A percentile compares a stretch with the other conserved stretches of the same genome.
These are phyloP conservation scores for Myotis findleyi DNA, from an alignment of 2,797 vertebrate species.

Conservation along the genomic window DNA sequence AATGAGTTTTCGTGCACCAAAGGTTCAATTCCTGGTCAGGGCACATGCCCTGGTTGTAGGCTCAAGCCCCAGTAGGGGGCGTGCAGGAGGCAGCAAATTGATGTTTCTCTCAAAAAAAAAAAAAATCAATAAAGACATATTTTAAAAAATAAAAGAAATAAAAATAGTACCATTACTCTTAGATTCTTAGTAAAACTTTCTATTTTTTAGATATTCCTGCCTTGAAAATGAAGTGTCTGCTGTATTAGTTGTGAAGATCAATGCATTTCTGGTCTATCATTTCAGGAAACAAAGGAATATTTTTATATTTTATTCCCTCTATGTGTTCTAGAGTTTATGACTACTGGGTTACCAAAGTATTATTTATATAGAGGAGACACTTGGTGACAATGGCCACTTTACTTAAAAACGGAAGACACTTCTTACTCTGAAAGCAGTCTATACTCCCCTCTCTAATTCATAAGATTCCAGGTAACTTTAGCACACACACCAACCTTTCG, in stretches of 20 bases:
- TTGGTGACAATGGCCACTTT: background rate
- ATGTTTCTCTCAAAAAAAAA: too few species aligned
- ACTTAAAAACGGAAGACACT: background rate
- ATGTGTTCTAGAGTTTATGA: conserved; percentile 4
- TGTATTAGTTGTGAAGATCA: background rate
- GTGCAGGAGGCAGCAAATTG: too few species aligned
- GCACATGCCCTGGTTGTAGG: too few species aligned
- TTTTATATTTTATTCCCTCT: background rate
- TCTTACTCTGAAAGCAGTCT: background rate
- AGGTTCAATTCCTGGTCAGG: too few species aligned
- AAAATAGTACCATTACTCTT: background rate
- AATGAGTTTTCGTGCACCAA: too few species aligned
- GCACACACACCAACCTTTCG: background rate
- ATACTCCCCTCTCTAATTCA: background rate
- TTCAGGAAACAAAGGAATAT: background rate
- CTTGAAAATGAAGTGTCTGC: conserved; percentile 28
- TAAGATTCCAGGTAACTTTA: background rate
- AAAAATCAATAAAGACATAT: too few species aligned
- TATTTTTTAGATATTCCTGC: conserved; percentile 20
- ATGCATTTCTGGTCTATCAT: background rate
- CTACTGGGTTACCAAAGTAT: background rate
- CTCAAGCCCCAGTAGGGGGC: too few species aligned
- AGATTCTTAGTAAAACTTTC: background rate
- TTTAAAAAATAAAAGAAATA: too few species aligned
- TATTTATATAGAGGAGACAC: conserved; percentile 31